Evolutionary conservation across 1,140 invertebrate genomes (phyloP), one percentile per base, ranked within the genome.

Genomic region (Papilio helenus): DNA sequence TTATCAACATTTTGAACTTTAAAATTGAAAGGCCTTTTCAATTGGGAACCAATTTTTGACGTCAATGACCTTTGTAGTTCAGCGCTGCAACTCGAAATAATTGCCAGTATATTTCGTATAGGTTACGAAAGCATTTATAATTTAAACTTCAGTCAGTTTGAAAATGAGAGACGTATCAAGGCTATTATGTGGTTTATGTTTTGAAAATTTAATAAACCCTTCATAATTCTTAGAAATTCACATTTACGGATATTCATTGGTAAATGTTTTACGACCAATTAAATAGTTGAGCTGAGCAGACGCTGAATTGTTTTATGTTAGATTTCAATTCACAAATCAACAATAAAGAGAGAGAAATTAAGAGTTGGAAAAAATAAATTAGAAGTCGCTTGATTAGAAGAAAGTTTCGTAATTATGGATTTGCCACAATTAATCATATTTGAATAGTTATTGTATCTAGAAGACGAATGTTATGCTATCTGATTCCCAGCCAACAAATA

Each of bases 61-160:
- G 61, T 65, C 23, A 65, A 65, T 29, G 23, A 65, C 61, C 61
- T 68, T 68, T 68, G 61, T 7, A 16, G 14, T 68, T 29, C 7
- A 68, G 14, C 3, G 23, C 26, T 68, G 26, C 26, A 29, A 3
- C 26, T 68, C 14, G 1, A 29, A 68, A 68, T 34, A 12, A n/a
- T 16, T 29, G 61, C 4, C 26, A 29, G 61, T 16, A 34, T 26
- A 4, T 10, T 65, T 65, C 58, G 58, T 1, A 29, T 29, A 29
- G 23, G 10, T 61, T 61, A 61, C 58, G 9, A 61, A 26, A 34
- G 14, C 26, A 68, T 68, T 68, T 29, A 68, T 68, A 34, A 29
- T 26, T 68, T 68, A 26, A 68, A 29, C 61, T 29, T 68, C 26
- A 68, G n/a, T 26, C 51, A 58, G 26, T 68, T 68, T 68, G 61